Evolutionary conservation across 2,113 vertebrate species (phyloP), one percentile per base, ranked within the genome.

Genomic region (Xyrauchen texanus): DNA sequence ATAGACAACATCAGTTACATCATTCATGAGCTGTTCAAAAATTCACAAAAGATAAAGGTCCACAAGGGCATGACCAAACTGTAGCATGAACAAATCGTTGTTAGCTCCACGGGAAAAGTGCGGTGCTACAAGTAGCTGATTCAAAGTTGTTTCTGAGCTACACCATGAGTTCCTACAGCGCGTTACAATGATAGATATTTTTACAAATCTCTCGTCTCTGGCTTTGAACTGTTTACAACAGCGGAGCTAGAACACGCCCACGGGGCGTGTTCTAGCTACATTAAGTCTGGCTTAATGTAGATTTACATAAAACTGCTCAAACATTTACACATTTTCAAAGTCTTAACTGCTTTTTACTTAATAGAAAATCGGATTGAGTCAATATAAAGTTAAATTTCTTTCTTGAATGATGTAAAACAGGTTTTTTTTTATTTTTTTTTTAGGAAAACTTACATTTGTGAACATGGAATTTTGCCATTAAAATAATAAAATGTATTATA

Each of bases 151-250:
- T 79, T 66, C 80, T 78, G 80, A 63, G 68, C 66, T 68, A 66
- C 55, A 76, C 75, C 52, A 68, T 1, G 77, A 65, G 84, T 13
- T 72, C 57, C 55, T 77, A 83, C 80, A 47, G 79, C 82, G 47
- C 55, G 65, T 47, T 49, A 57, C 85, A 13, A 68, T 85, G 79
- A 80, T 34, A 34, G 21, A 34, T 86, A 85, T 85, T 85, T 87
- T 83, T 84, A 88, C 82, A 66, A 84, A 83, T 73, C 77, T 79
- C 78, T 73, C 80, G 45, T 53, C 80, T 60, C 79, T 82, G 45
- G 81, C 77, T 71, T 82, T 79, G 77, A 34, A 82, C 91, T 92
- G 91, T 88, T 89, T 89, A 89, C 89, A 91, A 89, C 91, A 78
- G 63, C 46, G 84, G 85, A 84, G 86, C 92, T 81, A 90, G 85